Percentiles rank a stretch among this genome's conserved stretches.
Conservation (phyloP, 1,140 invertebrate genomes). For the Anadara kagoshimensis region DNA sequence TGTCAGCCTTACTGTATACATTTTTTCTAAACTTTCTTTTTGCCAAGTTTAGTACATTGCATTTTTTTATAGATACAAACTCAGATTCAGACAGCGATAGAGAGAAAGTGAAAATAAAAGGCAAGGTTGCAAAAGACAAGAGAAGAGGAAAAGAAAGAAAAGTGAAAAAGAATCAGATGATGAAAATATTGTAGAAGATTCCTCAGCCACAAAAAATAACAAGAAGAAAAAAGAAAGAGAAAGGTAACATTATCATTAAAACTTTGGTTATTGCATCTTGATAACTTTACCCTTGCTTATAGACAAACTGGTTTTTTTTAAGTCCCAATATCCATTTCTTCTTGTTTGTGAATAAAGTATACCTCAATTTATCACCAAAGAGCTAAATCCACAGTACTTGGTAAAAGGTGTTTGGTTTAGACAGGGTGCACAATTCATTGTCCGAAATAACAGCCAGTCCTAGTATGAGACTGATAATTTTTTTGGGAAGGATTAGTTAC, state of each 20-base stretch:
- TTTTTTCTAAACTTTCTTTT: no score
- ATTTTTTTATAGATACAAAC: neutral
- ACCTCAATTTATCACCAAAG: no score
- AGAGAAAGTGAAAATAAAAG: neutral
- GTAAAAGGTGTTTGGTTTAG: no score
- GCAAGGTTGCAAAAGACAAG: neutral
- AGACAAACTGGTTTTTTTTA: neutral
- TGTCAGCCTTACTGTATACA: no score
- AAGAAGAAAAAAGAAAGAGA: conserved; percentile 7
- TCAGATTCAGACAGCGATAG: neutral
- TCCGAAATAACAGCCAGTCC: neutral
- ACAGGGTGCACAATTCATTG: no score
- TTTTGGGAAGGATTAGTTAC: neutral
- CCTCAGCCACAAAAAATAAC: neutral
- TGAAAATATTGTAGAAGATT: neutral
- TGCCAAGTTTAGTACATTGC: no score
- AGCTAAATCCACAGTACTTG: no score
- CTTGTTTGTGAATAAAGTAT: no score
- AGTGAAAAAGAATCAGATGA: conserved; percentile 2
- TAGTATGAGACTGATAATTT: neutral
- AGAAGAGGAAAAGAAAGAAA: neutral
- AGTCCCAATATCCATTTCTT: no score
- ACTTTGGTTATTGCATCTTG: neutral
- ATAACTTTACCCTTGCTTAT: neutral
- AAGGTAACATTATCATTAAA: conserved; percentile 4